These are phyloP conservation scores for Aphrophora alni DNA, from an alignment of 2,888 invertebrate genomes.

Conservation along the genomic window DNA sequence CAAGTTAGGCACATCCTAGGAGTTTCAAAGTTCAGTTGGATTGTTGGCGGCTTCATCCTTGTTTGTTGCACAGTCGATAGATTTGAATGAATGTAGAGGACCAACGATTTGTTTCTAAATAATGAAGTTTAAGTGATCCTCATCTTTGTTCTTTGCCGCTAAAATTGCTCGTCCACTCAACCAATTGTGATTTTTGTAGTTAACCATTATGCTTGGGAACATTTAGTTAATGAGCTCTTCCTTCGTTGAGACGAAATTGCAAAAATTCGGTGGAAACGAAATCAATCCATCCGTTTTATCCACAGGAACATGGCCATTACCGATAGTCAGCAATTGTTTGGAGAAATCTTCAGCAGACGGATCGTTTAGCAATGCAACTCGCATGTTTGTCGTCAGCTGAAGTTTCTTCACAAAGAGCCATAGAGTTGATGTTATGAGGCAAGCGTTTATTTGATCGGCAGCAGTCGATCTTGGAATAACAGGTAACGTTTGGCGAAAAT, in stretches of 20 bases:
- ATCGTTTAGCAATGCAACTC: too few species aligned
- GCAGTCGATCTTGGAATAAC: conserved; percentile 44
- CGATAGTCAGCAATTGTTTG: conserved; percentile 54
- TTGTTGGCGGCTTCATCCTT: too few species aligned
- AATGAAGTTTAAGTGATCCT: neutral
- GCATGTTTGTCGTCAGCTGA: conserved; percentile 28
- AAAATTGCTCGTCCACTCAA: neutral
- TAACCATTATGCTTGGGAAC: conserved; percentile 20
- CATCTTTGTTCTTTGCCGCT: neutral
- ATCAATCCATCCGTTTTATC: conserved; percentile 54
- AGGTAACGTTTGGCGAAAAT: conserved; percentile 45
- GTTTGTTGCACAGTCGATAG: too few species aligned
- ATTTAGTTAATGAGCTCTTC: conserved; percentile 36
- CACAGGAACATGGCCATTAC: conserved; percentile 53
- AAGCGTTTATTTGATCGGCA: conserved; percentile 42
- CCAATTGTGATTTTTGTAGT: conserved; percentile 35
- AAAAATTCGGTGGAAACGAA: conserved; percentile 54
- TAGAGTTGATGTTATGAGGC: conserved; percentile 41
- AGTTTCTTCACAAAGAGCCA: conserved; percentile 34
- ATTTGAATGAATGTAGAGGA: neutral
- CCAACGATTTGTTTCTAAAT: neutral
- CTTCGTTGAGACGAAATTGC: conserved; percentile 51
- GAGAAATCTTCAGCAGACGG: conserved; percentile 53
- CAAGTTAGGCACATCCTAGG: too few species aligned
- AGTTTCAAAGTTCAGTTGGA: too few species aligned